phyloP scores from a whole-genome alignment of 2,113 vertebrate species.

The Eira barbara region DNA sequence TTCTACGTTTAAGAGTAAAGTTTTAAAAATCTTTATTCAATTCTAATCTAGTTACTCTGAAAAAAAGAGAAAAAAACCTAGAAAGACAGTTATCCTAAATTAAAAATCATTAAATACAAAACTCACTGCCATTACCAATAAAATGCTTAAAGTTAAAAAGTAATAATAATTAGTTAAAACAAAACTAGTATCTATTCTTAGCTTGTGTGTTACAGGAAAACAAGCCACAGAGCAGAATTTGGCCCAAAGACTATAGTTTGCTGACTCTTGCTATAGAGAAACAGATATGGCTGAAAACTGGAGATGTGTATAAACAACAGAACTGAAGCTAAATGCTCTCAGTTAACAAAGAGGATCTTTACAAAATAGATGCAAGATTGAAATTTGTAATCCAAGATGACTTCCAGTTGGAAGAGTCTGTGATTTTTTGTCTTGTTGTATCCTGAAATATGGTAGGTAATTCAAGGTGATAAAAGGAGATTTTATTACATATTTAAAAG shows the following conservation, averaged over 20 bases:
- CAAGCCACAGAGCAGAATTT: background rate
- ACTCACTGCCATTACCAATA: background rate
- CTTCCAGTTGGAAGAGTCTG: background rate
- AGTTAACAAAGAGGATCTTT: background rate
- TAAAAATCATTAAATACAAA: background rate
- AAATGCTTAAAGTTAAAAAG: background rate
- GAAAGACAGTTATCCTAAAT: background rate
- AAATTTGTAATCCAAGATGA: background rate
- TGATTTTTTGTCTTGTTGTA: background rate
- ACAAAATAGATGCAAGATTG: background rate
- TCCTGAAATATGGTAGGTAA: background rate
- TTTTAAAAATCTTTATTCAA: conserved; percentile 46
- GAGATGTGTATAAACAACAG: background rate
- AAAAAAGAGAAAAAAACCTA: background rate
- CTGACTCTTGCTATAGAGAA: background rate
- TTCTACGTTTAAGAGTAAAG: background rate
- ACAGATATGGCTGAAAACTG: background rate
- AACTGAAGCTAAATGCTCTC: background rate
- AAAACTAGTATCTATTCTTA: background rate
- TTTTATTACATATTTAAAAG: background rate
- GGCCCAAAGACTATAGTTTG: background rate
- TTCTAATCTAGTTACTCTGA: background rate
- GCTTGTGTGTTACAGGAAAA: background rate
- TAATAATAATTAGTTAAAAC: background rate
- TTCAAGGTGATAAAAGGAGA: background rate